These are phyloP conservation scores for Proteles cristata DNA, from an alignment of 2,113 vertebrate genomes.

Conservation along the genomic window DNA sequence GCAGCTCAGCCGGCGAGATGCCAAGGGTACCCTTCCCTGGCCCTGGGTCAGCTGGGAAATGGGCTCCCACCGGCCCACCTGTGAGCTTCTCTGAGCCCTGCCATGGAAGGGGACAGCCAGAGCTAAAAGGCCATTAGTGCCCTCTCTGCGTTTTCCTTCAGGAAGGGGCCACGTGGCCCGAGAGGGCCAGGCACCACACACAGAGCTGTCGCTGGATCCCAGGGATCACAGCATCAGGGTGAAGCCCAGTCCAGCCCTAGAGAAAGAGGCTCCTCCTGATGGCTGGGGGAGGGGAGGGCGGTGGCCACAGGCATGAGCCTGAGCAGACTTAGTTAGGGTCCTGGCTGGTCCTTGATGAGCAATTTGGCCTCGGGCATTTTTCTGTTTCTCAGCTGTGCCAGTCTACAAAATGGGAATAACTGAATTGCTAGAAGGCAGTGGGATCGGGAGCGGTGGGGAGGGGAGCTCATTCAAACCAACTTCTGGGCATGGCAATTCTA, in stretches of 20 bases:
- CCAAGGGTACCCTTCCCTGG: neutral
- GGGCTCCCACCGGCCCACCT: neutral
- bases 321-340: neutral
- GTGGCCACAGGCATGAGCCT: neutral
- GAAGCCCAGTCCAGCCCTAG: neutral
- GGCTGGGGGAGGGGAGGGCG: rapidly evolving
- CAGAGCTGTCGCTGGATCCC: neutral
- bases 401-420: neutral
- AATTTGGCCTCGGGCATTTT: neutral
- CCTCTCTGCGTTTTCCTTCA: neutral
- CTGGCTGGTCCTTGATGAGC: neutral
- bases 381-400: neutral
- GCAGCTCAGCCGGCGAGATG: neutral
- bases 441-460: neutral
- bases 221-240: neutral
- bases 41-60: neutral
- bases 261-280: neutral
- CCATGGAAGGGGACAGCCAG: too few species aligned
- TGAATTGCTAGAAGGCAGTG: neutral
- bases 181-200: neutral
- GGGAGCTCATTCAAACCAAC: neutral
- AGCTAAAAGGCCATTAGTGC: neutral
- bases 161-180: neutral
- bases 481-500: neutral
- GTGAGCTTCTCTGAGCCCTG: neutral